These are phyloP conservation scores for Cerastis leucographa DNA, from an alignment of 2,888 invertebrate species.

Conservation along the genomic window DNA sequence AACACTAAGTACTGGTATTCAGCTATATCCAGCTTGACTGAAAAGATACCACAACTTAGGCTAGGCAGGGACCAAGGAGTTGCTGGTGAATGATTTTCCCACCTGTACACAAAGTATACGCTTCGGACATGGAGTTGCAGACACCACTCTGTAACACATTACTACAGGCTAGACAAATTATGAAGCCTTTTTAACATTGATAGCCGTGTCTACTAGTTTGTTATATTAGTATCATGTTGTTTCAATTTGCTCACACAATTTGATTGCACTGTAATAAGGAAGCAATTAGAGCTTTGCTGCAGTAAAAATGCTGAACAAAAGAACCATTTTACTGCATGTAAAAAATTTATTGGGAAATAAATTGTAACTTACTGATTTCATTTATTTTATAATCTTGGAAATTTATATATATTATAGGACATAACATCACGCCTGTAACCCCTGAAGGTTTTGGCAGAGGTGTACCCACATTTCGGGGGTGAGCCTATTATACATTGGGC, in stretches of 20 bases:
- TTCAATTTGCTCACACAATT: neutral
- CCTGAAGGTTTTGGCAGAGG: too few relatives aligned
- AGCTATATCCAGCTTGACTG: neutral
- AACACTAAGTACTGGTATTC: neutral
- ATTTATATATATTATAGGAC: neutral
- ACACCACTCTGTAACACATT: neutral
- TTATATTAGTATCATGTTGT: neutral
- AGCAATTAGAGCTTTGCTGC: neutral
- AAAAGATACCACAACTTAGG: neutral
- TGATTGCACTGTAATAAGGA: neutral
- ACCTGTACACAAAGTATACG: neutral
- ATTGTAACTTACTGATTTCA: neutral
- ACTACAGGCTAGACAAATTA: neutral
- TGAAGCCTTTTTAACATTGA: too few relatives aligned
- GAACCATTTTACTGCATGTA: neutral
- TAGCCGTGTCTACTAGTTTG: neutral
- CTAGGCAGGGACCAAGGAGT: neutral
- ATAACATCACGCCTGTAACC: too few relatives aligned
- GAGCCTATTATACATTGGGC: too few relatives aligned
- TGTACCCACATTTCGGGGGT: too few relatives aligned
- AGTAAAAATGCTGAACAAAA: neutral
- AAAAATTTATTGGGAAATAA: constrained; percentile 2
- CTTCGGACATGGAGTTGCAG: neutral
- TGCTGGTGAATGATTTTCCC: neutral
- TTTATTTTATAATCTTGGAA: neutral